A percentile compares a stretch with the other conserved stretches of the same genome.
Evolutionary conservation across 2,888 invertebrate species (phyloP).

Genomic region (Zhuqinia jingwanae): DNA sequence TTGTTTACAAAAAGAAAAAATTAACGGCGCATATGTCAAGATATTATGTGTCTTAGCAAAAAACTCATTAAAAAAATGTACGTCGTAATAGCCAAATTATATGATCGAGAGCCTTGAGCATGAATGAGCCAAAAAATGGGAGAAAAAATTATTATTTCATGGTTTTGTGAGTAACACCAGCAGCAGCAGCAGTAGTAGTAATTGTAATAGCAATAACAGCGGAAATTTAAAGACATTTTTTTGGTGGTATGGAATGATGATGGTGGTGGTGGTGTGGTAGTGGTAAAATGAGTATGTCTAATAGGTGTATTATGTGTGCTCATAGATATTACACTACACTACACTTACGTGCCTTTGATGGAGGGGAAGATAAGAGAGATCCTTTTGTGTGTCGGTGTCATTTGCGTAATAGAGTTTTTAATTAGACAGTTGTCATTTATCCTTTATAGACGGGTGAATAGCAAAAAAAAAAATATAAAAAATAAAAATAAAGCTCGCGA

Average conservation of each 20-base stretch:
- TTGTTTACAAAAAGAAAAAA: conserved; percentile 40
- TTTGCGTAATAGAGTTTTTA: conserved; percentile 79
- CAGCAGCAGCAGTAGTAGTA: too few species aligned
- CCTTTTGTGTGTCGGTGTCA: conserved; percentile 77
- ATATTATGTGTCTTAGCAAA: conserved; percentile 11
- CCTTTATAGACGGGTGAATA: conserved; percentile 65
- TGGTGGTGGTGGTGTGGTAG: not conserved
- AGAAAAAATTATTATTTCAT: conserved; percentile 63
- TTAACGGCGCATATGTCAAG: not conserved
- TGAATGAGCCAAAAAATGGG: not conserved
- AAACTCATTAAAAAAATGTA: not conserved
- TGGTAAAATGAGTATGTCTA: conserved; percentile 56
- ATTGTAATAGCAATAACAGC: too few species aligned
- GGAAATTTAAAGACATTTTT: conserved; percentile 33
- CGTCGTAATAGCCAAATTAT: not conserved
- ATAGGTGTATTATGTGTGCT: conserved; percentile 60
- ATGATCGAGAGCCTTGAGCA: conserved; percentile 12
- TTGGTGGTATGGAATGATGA: not conserved
- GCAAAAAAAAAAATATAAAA: not conserved
- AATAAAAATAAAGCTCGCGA: too few species aligned
- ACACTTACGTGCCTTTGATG: conserved; percentile 71
- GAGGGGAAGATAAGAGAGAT: conserved; percentile 77
- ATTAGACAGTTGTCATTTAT: conserved; percentile 79
- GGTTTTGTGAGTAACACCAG: conserved; percentile 44
- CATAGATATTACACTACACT: not conserved